phyloP scores from a whole-genome alignment of 2,113 vertebrate species.

The Gila orcuttii region DNA sequence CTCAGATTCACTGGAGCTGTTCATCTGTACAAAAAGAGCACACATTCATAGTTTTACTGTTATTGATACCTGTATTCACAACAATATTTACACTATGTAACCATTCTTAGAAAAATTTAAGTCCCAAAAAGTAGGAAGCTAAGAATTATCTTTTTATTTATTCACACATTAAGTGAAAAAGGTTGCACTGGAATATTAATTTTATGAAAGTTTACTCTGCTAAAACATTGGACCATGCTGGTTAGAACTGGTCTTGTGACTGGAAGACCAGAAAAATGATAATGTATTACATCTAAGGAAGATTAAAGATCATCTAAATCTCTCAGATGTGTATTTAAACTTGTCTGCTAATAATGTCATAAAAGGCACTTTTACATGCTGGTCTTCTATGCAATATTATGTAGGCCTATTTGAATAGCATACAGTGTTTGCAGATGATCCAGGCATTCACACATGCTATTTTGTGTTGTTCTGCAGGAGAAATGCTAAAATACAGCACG shows the following conservation, averaged over 20 bases:
- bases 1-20: constrained; percentile 49
- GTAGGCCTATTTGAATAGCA: background rate
- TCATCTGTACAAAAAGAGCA: constrained; percentile 1
- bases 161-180: background rate
- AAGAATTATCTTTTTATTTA: background rate
- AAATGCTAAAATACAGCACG: background rate
- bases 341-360: background rate
- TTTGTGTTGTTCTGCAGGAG: background rate
- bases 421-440: background rate
- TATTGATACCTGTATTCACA: background rate
- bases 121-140: background rate
- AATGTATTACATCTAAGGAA: background rate
- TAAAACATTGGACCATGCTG: background rate
- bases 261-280: background rate
- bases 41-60: background rate
- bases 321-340: background rate
- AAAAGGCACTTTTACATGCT: background rate
- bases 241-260: background rate
- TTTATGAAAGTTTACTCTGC: background rate
- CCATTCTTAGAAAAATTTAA: background rate
- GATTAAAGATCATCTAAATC: background rate
- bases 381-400: background rate
- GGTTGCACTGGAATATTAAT: background rate
- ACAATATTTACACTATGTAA: background rate
- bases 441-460: background rate